A percentile compares a stretch with the other conserved stretches of the same genome.
Evolutionary conservation across 1,140 invertebrate genomes (phyloP).

Genomic region (Drosophila nasuta): DNA sequence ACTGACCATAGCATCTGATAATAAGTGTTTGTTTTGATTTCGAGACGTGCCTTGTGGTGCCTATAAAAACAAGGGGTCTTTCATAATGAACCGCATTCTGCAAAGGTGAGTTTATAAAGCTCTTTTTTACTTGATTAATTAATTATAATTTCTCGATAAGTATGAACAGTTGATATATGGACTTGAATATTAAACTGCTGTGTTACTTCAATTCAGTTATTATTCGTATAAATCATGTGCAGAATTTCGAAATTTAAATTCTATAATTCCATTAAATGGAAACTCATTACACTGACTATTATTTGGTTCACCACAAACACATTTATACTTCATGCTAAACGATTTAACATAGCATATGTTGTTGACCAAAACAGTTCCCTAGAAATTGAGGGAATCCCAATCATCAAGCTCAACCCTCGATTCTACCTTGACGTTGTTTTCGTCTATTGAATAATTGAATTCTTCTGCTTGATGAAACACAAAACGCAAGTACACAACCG

Average conservation of each 20-base stretch:
- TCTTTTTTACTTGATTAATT: too few relatives aligned
- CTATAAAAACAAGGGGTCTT: conserved; percentile 44
- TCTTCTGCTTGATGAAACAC: conserved; percentile 76
- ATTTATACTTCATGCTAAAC: neutral
- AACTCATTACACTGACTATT: neutral
- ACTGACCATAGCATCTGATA: conserved; percentile 32
- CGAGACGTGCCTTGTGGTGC: conserved; percentile 65
- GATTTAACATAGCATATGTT: neutral
- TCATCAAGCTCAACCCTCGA: neutral
- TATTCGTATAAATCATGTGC: neutral
- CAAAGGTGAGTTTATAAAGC: neutral
- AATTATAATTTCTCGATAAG: too few relatives aligned
- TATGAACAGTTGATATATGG: neutral
- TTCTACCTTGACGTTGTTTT: conserved; percentile 58
- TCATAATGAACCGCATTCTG: conserved; percentile 48
- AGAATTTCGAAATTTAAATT: neutral
- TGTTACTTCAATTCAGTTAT: neutral
- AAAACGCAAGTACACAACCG: conserved; percentile 67
- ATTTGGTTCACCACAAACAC: neutral
- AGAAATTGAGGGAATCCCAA: neutral
- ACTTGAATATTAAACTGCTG: neutral
- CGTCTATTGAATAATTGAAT: conserved; percentile 74
- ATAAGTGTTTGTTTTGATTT: conserved; percentile 73
- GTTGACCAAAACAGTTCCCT: conserved; percentile 24
- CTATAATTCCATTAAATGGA: neutral